Percentiles rank a stretch among this genome's conserved stretches.
Evolutionary conservation across 2,797 vertebrate genomes (phyloP).

Genomic region (Chelon labrosus): DNA sequence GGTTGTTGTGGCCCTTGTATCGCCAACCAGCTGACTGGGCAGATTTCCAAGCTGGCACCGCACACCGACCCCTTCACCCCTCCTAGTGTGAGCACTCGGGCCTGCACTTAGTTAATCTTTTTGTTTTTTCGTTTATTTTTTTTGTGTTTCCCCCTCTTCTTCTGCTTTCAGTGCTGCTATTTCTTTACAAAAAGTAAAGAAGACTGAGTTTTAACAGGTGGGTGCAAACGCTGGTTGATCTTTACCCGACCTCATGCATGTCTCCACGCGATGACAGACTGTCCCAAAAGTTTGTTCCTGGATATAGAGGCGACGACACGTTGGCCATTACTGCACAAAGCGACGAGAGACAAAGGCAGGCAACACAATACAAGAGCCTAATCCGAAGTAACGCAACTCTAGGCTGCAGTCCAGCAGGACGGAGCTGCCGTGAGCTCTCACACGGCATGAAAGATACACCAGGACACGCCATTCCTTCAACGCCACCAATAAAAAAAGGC

Average conservation of each 20-base stretch:
- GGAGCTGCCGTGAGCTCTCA: slow-evolving; percentile 34
- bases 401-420: slow-evolving; percentile 1
- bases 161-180: background rate
- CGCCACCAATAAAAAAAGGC: slow-evolving; percentile 9
- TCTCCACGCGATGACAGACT: slow-evolving; percentile 14
- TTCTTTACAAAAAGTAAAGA: slow-evolving; percentile 25
- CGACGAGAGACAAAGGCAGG: slow-evolving; percentile 16
- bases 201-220: slow-evolving; percentile 8
- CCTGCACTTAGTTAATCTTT: slow-evolving; percentile 20
- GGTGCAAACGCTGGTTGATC: background rate
- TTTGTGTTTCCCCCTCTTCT: no score
- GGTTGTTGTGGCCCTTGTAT: slow-evolving; percentile 36
- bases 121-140: background rate
- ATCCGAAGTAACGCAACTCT: slow-evolving; percentile 47
- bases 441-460: slow-evolving; percentile 13
- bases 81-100: slow-evolving; percentile 15
- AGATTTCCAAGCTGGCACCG: slow-evolving; percentile 39
- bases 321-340: slow-evolving; percentile 18
- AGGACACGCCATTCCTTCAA: slow-evolving; percentile 21
- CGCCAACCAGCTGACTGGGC: slow-evolving; percentile 15
- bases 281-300: slow-evolving; percentile 8
- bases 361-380: slow-evolving; percentile 40
- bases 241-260: background rate
- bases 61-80: background rate
- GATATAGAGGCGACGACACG: slow-evolving; percentile 26